phyloP scores from a whole-genome alignment of 1,140 invertebrate genomes.

The Aradophagus sp. region DNA sequence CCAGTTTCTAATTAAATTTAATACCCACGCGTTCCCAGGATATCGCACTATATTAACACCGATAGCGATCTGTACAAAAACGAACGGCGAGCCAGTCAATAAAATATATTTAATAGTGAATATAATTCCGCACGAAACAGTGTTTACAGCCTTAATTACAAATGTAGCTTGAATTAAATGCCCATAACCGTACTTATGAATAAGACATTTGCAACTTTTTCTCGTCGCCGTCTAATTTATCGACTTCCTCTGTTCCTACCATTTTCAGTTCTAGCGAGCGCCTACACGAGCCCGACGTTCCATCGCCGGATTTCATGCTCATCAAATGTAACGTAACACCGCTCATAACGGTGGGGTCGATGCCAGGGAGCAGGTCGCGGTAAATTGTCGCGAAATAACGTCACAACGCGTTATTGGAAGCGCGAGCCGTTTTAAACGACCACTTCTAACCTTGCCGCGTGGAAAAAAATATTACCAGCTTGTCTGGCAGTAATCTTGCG shows the following conservation, averaged over 20 bases:
- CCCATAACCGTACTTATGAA: slow-evolving; percentile 27
- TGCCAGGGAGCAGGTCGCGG: no score
- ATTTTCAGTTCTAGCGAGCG: slow-evolving; percentile 25
- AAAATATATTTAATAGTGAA: slow-evolving; percentile 17
- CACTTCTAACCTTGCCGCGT: no score
- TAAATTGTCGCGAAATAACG: no score
- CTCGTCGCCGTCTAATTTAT: slow-evolving; percentile 31
- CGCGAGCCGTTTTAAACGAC: not conserved
- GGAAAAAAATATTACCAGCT: no score
- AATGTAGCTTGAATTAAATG: slow-evolving; percentile 26
- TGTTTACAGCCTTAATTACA: slow-evolving; percentile 25
- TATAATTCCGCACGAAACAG: slow-evolving; percentile 7
- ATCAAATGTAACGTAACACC: slow-evolving; percentile 47
- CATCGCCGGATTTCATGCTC: slow-evolving; percentile 32
- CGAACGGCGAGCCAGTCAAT: slow-evolving; percentile 1
- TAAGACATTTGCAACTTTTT: slow-evolving; percentile 38
- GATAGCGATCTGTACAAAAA: slow-evolving; percentile 25
- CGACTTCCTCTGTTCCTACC: slow-evolving; percentile 31
- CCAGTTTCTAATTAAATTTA: slow-evolving; percentile 36
- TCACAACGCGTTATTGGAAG: no score
- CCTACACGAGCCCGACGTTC: slow-evolving; percentile 6
- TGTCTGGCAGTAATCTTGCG: no score
- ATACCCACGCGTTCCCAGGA: slow-evolving; percentile 2
- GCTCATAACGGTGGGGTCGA: slow-evolving; percentile 30
- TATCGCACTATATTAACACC: slow-evolving; percentile 25